These are phyloP conservation scores for Zophobas atratus DNA, from an alignment of 1,140 invertebrate genomes.

Conservation along the genomic window DNA sequence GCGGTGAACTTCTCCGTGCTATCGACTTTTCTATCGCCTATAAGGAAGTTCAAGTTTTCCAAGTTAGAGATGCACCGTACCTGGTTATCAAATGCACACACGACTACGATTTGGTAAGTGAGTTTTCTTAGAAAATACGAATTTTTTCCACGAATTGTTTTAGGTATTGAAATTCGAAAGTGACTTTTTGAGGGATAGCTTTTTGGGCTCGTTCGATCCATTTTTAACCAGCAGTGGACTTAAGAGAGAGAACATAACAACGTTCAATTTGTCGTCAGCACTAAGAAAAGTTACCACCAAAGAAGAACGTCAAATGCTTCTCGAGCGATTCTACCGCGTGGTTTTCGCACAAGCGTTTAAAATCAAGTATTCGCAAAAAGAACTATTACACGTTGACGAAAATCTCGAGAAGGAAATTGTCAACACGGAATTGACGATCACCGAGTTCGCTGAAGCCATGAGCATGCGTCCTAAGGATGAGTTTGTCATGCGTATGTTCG, in stretches of 20 bases:
- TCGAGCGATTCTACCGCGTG: conserved; percentile 72
- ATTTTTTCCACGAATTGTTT: conserved; percentile 43
- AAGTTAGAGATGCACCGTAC: conserved; percentile 69
- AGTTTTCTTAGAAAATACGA: conserved; percentile 25
- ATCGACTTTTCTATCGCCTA: conserved; percentile 54
- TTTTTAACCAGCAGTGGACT: conserved; percentile 60
- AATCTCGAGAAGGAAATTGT: conserved; percentile 69
- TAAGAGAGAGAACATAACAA: conserved; percentile 42
- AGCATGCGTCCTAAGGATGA: conserved; percentile 72
- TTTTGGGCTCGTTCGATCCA: conserved; percentile 65
- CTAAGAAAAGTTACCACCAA: conserved; percentile 68
- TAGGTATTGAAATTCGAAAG: conserved; percentile 59
- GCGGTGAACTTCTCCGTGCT: conserved; percentile 58
- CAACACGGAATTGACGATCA: conserved; percentile 70
- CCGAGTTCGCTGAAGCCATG: conserved; percentile 76
- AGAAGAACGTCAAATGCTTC: conserved; percentile 67
- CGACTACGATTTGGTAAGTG: conserved; percentile 73
- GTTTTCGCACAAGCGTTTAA: conserved; percentile 71
- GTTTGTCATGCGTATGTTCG: conserved; percentile 77
- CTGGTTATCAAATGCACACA: conserved; percentile 72
- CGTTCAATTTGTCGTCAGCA: conserved; percentile 61
- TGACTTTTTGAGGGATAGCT: conserved; percentile 63
- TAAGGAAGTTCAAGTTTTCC: conserved; percentile 47
- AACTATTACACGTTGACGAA: conserved; percentile 67
- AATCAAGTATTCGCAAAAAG: conserved; percentile 67